A percentile compares a stretch with the other conserved stretches of the same genome.
These are phyloP conservation scores for Aegotheles bennettii DNA, from an alignment of 2,113 vertebrate genomes.

Conservation along the genomic window DNA sequence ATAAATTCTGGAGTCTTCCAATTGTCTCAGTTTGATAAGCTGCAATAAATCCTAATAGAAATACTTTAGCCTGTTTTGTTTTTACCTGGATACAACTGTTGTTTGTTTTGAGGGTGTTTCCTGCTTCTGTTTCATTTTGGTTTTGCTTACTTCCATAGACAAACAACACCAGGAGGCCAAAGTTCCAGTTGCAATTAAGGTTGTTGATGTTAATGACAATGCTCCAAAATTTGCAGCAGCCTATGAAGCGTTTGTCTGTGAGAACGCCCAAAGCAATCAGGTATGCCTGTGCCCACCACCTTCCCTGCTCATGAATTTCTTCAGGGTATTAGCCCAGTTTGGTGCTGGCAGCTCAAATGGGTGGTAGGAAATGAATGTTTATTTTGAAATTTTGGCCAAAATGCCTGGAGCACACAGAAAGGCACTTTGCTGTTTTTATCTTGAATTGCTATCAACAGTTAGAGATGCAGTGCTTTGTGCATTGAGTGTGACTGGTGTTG, in stretches of 20 bases:
- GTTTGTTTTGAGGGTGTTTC: neutral
- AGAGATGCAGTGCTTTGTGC: neutral
- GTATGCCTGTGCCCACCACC: constrained; percentile 52
- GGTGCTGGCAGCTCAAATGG: neutral
- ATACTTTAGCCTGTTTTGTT: neutral
- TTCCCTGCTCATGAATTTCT: neutral
- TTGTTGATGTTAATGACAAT: constrained; percentile 91
- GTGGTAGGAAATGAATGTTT: neutral
- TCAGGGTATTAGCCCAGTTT: neutral
- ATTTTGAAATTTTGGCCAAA: neutral
- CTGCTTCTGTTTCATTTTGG: neutral
- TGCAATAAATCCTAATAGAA: neutral
- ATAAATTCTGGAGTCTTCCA: neutral
- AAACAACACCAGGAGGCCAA: constrained; percentile 91
- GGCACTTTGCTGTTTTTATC: neutral
- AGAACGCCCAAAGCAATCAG: constrained; percentile 84
- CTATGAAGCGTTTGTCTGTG: constrained; percentile 91
- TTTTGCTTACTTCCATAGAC: constrained; percentile 68
- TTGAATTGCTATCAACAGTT: neutral
- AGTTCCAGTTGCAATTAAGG: constrained; percentile 90
- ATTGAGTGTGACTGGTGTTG: neutral
- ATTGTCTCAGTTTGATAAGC: neutral
- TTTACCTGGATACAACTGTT: neutral
- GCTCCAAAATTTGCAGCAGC: constrained; percentile 87
- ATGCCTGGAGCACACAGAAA: neutral